Evolutionary conservation across 2,113 vertebrate genomes (phyloP).

Genomic region (Eleginops maclovinus): DNA sequence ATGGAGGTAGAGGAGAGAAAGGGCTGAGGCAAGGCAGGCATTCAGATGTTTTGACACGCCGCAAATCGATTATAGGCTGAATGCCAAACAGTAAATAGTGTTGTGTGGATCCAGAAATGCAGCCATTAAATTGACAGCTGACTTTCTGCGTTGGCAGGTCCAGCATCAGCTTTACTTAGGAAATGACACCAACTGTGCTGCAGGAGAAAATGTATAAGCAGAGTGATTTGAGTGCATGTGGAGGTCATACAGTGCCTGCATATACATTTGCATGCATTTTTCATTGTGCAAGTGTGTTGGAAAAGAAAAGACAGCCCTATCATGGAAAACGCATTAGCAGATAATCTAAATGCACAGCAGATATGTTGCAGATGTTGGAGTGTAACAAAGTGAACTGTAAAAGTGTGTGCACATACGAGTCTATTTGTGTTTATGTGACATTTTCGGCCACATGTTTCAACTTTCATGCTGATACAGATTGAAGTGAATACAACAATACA

Average conservation of each 20-base stretch:
- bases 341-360: background rate
- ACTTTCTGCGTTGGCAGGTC: slow-evolving; percentile 38
- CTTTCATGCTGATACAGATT: background rate
- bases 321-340: slow-evolving; percentile 1
- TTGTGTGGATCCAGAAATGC: slow-evolving; percentile 23
- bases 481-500: background rate
- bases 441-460: background rate
- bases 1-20: background rate
- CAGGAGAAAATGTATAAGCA: slow-evolving; percentile 43
- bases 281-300: background rate
- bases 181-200: slow-evolving; percentile 39
- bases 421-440: background rate
- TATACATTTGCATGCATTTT: background rate
- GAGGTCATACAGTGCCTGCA: background rate
- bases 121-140: slow-evolving; percentile 52
- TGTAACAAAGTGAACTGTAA: background rate
- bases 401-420: background rate
- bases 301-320: background rate
- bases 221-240: background rate
- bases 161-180: slow-evolving; percentile 42
- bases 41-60: slow-evolving; percentile 55
- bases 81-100: slow-evolving; percentile 35
- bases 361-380: too few relatives aligned
- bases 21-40: slow-evolving; percentile 3
- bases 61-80: slow-evolving; percentile 59